phyloP scores from a whole-genome alignment of 2,888 invertebrate species.

The Lucinisca nassula region DNA sequence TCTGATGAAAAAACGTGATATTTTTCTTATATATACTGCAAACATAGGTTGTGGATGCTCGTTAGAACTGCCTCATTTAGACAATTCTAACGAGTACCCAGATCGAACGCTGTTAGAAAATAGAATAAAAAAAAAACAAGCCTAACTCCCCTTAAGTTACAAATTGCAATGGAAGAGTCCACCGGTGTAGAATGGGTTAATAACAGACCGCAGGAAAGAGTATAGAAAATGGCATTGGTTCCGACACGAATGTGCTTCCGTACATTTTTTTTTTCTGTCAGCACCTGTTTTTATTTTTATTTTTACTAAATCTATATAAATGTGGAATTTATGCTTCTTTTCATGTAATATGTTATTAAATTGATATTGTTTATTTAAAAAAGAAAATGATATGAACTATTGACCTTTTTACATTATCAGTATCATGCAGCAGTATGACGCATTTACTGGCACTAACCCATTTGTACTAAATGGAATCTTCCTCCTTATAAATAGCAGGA shows the following conservation, averaged over 20 bases:
- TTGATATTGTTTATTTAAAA: not conserved
- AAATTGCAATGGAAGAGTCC: too few relatives aligned
- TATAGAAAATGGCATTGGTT: not conserved
- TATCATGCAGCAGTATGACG: not conserved
- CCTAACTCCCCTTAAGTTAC: too few relatives aligned
- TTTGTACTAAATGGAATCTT: too few relatives aligned
- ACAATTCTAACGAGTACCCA: too few relatives aligned
- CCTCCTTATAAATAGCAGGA: too few relatives aligned
- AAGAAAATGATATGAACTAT: not conserved
- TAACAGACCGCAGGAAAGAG: not conserved
- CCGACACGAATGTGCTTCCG: not conserved
- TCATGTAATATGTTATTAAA: not conserved
- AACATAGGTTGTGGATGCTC: too few relatives aligned
- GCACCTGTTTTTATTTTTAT: not conserved
- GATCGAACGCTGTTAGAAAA: not conserved
- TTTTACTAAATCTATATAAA: not conserved
- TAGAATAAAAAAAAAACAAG: not conserved
- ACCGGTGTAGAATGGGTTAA: not conserved
- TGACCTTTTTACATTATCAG: not conserved
- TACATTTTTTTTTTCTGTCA: not conserved
- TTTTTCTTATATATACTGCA: too few relatives aligned
- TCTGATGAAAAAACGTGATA: too few relatives aligned
- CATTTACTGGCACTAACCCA: not conserved
- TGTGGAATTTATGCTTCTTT: not conserved
- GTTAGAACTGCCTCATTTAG: too few relatives aligned